Base-by-base conservation (phyloP, 1,140 invertebrate genomes). In the Tetramorium parvispinum region DNA sequence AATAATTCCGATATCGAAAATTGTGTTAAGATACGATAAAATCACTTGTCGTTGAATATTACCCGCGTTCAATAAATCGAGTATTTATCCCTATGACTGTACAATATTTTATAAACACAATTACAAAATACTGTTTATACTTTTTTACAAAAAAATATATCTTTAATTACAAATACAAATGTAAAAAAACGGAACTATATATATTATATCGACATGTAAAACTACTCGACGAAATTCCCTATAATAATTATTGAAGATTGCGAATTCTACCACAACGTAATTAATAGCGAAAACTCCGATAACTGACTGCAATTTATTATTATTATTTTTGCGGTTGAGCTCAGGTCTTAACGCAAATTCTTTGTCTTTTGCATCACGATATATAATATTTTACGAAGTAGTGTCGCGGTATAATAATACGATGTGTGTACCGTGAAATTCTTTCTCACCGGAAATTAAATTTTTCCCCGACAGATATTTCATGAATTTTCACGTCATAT, bases 341-440 rank as follows among this genome's bases (percentile, higher is more conserved):
- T 13, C 59, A n/a, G 37, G 13, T 51, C 63, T 79, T 55, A 65
- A 66, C 13, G 51, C 8, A 68, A 53, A 81, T 55, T 81, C 77
- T 8, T 5, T n/a, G 27, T 81, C 13, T 7, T 53, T 43, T 21
- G 8, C 5, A 61, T 79, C 46, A 18, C n/a, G 16, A 59, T 11
- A 40, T 18, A 40, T 10, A 81, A 68, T 53, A 61, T 61, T 61
- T 27, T 7, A 1, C 27, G 27, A 61, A 18, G 13, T 32, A 53
- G 11, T 49, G 1, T 16, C 13, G 27, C 1, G 18, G 21, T 49
- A 57, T 57, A 24, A 57, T 8, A 53, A 24, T 55, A n/a, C 40
- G 16, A 76, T 13, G 37, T 11, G 27, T 61, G 59, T 32, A 61
- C 21, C 43, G 2, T 49, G 16, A 70, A 70, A 10, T 66, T 66